phyloP scores from a whole-genome alignment of 2,888 invertebrate genomes.

The Coecobrya sp. region DNA sequence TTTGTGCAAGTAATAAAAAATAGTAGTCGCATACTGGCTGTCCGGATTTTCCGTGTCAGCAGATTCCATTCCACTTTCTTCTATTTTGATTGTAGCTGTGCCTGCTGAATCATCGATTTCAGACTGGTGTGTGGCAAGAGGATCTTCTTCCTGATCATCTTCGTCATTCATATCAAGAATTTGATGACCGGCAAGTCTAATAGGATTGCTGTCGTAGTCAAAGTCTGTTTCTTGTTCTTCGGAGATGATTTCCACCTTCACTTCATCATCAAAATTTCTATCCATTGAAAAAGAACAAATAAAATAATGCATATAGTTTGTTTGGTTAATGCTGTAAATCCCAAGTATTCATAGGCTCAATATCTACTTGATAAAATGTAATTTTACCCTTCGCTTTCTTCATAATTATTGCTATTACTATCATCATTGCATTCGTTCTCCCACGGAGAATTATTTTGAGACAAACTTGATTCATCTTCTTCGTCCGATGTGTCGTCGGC shows the following conservation, averaged over 20 bases:
- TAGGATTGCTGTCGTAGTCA: not conserved
- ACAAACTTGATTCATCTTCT: not conserved
- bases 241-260: not conserved
- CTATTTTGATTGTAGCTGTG: not conserved
- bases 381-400: not conserved
- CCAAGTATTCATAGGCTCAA: not conserved
- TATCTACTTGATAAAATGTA: not conserved
- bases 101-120: not conserved
- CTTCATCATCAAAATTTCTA: not conserved
- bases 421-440: not conserved
- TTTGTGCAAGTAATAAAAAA: too few species aligned
- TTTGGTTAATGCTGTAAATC: too few species aligned
- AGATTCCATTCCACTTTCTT: not conserved
- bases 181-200: not conserved
- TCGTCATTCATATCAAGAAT: conserved; percentile 3
- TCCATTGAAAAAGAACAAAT: not conserved
- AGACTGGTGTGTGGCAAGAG: not conserved
- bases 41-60: not conserved
- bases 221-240: not conserved
- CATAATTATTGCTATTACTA: not conserved
- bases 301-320: not conserved
- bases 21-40: not conserved
- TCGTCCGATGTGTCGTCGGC: not conserved
- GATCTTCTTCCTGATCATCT: conserved; percentile 23
- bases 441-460: conserved; percentile 2